phyloP scores from a whole-genome alignment of 2,113 vertebrate genomes.

The Nettapus auritus region DNA sequence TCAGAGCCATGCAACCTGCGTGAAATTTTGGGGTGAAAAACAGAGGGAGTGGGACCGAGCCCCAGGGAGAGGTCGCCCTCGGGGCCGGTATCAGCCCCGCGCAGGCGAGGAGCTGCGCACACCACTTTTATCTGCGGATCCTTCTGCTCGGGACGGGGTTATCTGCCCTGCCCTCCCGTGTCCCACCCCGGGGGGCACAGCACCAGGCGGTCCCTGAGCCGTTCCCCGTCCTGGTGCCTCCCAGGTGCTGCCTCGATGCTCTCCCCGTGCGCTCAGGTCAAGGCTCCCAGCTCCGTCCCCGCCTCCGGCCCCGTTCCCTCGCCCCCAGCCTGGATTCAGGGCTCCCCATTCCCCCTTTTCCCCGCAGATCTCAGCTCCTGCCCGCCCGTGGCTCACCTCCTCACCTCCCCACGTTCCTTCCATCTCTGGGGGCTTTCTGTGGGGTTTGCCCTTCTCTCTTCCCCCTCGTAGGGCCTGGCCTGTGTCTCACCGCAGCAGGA shows the following conservation, averaged over 20 bases:
- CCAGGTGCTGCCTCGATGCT: neutral
- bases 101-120: slow-evolving; percentile 15
- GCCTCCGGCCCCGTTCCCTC: neutral
- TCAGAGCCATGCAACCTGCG: neutral
- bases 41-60: neutral
- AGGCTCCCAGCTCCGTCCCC: neutral
- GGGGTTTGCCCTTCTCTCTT: neutral
- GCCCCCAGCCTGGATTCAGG: rapidly evolving
- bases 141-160: neutral
- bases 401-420: neutral
- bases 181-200: neutral
- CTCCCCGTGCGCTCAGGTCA: neutral
- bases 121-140: slow-evolving; percentile 7
- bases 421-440: neutral
- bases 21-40: neutral
- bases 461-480: neutral
- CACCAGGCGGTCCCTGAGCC: neutral
- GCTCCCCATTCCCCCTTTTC: neutral
- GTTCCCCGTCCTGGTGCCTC: neutral
- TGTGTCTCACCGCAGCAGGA: rapidly evolving
- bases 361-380: neutral
- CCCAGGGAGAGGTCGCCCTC: neutral
- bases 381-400: neutral
- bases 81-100: slow-evolving; percentile 14
- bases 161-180: neutral